Evolutionary conservation across 2,888 invertebrate species (phyloP), one percentile per base, ranked within the genome.

Genomic region (Eupithecia pulchellata): DNA sequence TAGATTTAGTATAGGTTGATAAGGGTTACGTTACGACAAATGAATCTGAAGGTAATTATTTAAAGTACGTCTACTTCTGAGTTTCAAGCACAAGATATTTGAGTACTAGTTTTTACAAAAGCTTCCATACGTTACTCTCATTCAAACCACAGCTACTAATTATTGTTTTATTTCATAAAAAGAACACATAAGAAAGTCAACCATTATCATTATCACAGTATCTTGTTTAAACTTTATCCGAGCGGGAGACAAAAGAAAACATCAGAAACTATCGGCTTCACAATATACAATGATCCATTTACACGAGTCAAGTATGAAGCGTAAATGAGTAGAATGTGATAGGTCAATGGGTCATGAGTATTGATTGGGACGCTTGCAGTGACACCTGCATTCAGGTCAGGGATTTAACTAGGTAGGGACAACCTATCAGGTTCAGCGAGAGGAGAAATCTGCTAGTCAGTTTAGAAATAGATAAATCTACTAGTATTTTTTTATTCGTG

Each of bases 271-370:
- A 20, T 47, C 20, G 20, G 42, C n/a, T 20, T 52, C 13, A 52
- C 13, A 52, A 52, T 11, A 47, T n/a, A 47, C 42, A n/a, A 42
- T 42, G 42, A 42, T 52, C 20, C 20, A 52, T 52, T 25, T 25
- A 52, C 42, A 58, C 58, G 3, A 58, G 58, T 17, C 58, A 58
- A 9, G 30, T 29, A 58, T 30, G 29, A 58, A 58, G 58, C 27
- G 32, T 60, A 60, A 32, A 34, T 60, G 34, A 32, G 32, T 61
- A 30, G 6, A 42, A n/a, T 60, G 58, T 81, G 82, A 72, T 75
- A 78, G 84, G 84, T 84, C 78, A 84, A 64, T 72, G 67, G 85
- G 84, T 82, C 85, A 78, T 79, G 79, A 65, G 78, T 84, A 82
- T 77, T 70, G 75, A 75, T 77, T 73, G 78, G 34, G 42, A 61